These are phyloP conservation scores for Anniella stebbinsi DNA, from an alignment of 2,797 vertebrate species.

Conservation along the genomic window DNA sequence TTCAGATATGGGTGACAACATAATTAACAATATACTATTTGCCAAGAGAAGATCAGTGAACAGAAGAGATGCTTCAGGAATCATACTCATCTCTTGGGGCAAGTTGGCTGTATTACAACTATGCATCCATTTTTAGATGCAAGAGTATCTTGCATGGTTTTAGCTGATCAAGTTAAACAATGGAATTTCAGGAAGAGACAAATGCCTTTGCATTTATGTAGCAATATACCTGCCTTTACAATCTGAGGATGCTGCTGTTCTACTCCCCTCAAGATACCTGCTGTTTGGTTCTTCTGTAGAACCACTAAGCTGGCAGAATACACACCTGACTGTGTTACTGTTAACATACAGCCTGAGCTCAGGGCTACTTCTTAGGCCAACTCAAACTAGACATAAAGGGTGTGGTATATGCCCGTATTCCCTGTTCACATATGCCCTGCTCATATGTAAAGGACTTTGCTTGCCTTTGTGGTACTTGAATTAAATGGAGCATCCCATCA, in stretches of 20 bases:
- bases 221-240: background rate
- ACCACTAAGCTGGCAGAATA: background rate
- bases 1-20: too few species aligned
- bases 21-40: background rate
- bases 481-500: too few species aligned
- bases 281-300: background rate
- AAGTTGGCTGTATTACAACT: background rate
- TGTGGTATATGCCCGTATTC: background rate
- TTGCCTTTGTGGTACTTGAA: too few species aligned
- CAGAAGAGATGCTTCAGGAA: too few species aligned
- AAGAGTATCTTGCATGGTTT: background rate
- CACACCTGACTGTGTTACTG: too few species aligned
- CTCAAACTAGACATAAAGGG: background rate
- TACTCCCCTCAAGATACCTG: background rate
- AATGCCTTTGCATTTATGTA: too few species aligned
- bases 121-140: too few species aligned
- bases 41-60: background rate
- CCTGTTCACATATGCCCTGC: background rate
- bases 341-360: background rate
- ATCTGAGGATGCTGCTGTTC: background rate
- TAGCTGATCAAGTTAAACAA: background rate
- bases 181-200: background rate
- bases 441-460: background rate
- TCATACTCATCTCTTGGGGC: background rate
- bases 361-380: background rate